These are phyloP conservation scores for Hemibagrus wyckioides DNA, from an alignment of 2,113 vertebrate genomes.

Conservation along the genomic window DNA sequence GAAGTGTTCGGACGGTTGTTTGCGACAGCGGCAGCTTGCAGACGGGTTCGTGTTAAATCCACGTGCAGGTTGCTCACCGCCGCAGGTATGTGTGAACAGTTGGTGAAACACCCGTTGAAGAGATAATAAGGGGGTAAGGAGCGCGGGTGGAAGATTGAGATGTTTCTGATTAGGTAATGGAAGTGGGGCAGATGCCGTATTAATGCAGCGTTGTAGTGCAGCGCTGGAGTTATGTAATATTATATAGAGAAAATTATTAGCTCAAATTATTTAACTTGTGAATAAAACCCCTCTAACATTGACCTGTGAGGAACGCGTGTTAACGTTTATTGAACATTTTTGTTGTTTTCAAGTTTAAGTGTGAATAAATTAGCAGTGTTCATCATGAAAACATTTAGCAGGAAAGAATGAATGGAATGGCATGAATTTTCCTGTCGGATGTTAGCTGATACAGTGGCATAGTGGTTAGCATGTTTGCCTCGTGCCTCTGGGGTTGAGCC, in stretches of 20 bases:
- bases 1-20: not conserved
- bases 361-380: not conserved
- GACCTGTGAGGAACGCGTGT: not conserved
- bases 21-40: not conserved
- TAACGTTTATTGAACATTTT: not conserved
- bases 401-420: not conserved
- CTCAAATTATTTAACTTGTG: too few species aligned
- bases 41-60: not conserved
- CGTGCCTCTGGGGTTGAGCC: too few species aligned
- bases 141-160: not conserved
- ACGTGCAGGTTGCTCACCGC: not conserved
- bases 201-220: not conserved
- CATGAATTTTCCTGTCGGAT: not conserved
- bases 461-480: too few species aligned
- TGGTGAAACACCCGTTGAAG: conserved; percentile 7
- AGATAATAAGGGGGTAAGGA: conserved; percentile 15
- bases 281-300: not conserved
- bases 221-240: not conserved
- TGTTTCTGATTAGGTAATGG: conserved; percentile 1
- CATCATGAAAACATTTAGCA: not conserved
- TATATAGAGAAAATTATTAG: not conserved
- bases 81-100: conserved; percentile 11
- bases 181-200: not conserved
- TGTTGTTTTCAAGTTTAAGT: not conserved
- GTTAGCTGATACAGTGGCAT: too few species aligned